Conservation (phyloP, 2,797 vertebrate genomes). For the Setipinna tenuifilis region DNA sequence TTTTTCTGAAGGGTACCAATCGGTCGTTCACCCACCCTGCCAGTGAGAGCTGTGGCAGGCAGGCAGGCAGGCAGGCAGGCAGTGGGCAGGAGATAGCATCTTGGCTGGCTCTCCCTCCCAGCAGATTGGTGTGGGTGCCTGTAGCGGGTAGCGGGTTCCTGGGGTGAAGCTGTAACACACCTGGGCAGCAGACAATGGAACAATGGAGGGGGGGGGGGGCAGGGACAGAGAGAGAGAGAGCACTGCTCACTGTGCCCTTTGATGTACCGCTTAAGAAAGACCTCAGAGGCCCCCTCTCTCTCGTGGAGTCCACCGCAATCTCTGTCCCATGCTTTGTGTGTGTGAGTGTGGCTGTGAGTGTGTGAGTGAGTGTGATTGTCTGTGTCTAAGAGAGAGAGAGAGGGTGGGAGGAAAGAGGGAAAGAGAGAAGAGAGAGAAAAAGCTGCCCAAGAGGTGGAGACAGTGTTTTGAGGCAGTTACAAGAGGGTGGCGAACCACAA, state of each 20-base stretch:
- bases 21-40: background rate
- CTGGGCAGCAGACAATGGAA: slow-evolving; percentile 72
- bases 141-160: slow-evolving; percentile 41
- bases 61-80: too few species aligned
- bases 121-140: slow-evolving; percentile 40
- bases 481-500: slow-evolving; percentile 63
- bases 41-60: background rate
- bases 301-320: slow-evolving; percentile 45
- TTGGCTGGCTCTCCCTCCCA: slow-evolving; percentile 43
- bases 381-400: background rate
- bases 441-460: slow-evolving; percentile 55
- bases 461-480: slow-evolving; percentile 58
- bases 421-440: slow-evolving; percentile 30
- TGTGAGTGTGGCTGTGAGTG: slow-evolving; percentile 40
- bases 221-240: slow-evolving; percentile 35
- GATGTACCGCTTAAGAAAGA: slow-evolving; percentile 69
- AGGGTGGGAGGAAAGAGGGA: background rate
- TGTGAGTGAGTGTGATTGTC: slow-evolving; percentile 11
- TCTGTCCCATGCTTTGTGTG: slow-evolving; percentile 45
- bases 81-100: slow-evolving; percentile 68
- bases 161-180: slow-evolving; percentile 67
- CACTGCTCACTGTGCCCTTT: slow-evolving; percentile 67
- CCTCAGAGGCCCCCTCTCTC: slow-evolving; percentile 55
- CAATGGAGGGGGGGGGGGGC: slow-evolving; percentile 46
- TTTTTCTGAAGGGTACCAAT: background rate